Conservation (phyloP, 2,797 vertebrate species). For the Onychomys arenicola region DNA sequence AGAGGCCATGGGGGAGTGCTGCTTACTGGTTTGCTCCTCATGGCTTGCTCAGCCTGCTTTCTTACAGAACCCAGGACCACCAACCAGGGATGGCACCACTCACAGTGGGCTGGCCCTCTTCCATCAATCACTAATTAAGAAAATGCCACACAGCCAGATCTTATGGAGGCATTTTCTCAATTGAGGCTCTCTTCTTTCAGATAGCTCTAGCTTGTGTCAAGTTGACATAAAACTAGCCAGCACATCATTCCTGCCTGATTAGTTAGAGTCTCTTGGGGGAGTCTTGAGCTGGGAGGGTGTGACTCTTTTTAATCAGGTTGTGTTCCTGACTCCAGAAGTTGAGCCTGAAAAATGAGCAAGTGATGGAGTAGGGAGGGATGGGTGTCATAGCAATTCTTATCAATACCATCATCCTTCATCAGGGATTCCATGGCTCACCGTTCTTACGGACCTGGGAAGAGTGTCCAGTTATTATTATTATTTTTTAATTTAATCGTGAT, state of each 20-base stretch:
- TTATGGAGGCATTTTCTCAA: not conserved
- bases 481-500: not conserved
- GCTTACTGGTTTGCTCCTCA: not conserved
- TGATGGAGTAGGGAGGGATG: not conserved
- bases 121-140: not conserved
- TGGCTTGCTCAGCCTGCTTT: not conserved
- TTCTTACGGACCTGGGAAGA: not conserved
- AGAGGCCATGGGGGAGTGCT: not conserved
- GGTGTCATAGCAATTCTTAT: accelerated
- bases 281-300: not conserved
- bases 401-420: not conserved
- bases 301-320: not conserved
- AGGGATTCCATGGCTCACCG: not conserved
- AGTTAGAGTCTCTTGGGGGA: not conserved
- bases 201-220: not conserved
- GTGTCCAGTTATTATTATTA: not conserved
- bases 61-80: not conserved
- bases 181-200: not conserved
- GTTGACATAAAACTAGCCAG: not conserved
- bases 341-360: not conserved
- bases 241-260: not conserved
- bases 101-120: no score
- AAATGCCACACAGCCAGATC: not conserved
- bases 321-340: not conserved
- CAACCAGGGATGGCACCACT: not conserved